Conservation (phyloP, 2,888 invertebrate genomes). For the Archips xylosteana region DNA sequence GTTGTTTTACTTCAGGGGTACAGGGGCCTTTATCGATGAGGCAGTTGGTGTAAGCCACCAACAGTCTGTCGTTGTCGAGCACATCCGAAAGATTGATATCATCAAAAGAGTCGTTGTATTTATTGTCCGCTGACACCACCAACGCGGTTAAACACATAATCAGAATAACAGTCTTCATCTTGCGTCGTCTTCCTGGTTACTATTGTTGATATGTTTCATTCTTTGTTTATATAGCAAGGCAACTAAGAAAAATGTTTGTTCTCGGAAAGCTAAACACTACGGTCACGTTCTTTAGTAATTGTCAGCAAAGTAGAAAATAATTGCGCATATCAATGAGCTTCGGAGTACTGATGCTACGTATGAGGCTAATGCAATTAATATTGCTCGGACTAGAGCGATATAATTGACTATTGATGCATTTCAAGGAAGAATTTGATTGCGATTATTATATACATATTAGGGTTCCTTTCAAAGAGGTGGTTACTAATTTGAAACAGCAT, state of each 20-base stretch:
- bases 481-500: background rate
- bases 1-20: slow-evolving; percentile 86
- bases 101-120: slow-evolving; percentile 87
- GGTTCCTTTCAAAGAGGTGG: slow-evolving; percentile 16
- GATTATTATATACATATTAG: slow-evolving; percentile 21
- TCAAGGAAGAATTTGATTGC: slow-evolving; percentile 21
- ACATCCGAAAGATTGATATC: slow-evolving; percentile 87
- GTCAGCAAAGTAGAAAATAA: slow-evolving; percentile 22
- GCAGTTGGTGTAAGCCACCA: slow-evolving; percentile 87
- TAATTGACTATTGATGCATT: slow-evolving; percentile 26
- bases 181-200: slow-evolving; percentile 9
- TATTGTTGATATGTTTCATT: background rate
- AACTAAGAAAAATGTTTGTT: slow-evolving; percentile 12
- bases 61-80: slow-evolving; percentile 85
- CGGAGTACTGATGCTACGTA: background rate
- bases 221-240: slow-evolving; percentile 27
- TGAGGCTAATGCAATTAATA: slow-evolving; percentile 8
- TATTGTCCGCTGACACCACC: slow-evolving; percentile 37
- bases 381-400: slow-evolving; percentile 4
- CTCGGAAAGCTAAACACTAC: slow-evolving; percentile 20
- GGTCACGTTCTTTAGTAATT: slow-evolving; percentile 23
- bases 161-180: slow-evolving; percentile 36
- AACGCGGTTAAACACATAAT: slow-evolving; percentile 34
- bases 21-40: slow-evolving; percentile 85
- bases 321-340: slow-evolving; percentile 35